Base-by-base conservation (phyloP, 2,113 vertebrate species). In the Myrmophylax atrothorax region DNA sequence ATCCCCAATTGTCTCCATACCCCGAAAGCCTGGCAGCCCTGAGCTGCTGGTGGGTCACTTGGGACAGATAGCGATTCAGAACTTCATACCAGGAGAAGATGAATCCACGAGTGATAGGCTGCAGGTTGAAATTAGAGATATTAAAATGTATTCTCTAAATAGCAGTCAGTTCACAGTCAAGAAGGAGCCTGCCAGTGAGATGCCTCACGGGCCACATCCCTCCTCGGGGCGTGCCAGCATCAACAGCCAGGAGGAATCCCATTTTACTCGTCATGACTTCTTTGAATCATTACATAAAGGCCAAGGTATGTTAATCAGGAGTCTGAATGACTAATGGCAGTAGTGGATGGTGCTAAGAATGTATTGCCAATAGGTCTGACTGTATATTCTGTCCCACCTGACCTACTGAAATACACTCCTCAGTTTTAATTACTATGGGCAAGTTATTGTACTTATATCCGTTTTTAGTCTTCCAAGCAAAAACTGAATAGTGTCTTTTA, bases 181-280 rank as follows among this genome's bases (percentile, higher is more conserved):
- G 94, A 98, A 98, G 56, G 95, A 97, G 31, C 33, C 96, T 20
- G 67, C 86, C 16, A 64, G 84, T 44, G 97, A 97, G 52, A 13
- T 31, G 25, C 18, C 50, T 46, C 94, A 62, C 33, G 53, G 49
- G 0, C 64, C 80, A 14, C 94, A 67, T 35, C 92, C 94, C 15
- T 80, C 94, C 7, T 96, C 97, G 9, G 96, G 97, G 33, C 42
- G 95, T 37, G 91, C 96, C 68, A 98, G 96, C 76, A 35, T 75
- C 53, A 96, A 6, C 31, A 98, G 97, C 86, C 98, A 98, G 62
- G 99, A 99, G 23, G 99, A 99, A 72, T 91, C 98, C 3, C 98
- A 98, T 79, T 99, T 99, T 85, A 99, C 99, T 19, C 98, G 99
- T 7, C 98, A 99, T 33, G 98, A 99, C 97, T 99, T 99, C 97